Evolutionary conservation across 2,888 invertebrate genomes (phyloP).

Genomic region (Siphlonurus alternatus): DNA sequence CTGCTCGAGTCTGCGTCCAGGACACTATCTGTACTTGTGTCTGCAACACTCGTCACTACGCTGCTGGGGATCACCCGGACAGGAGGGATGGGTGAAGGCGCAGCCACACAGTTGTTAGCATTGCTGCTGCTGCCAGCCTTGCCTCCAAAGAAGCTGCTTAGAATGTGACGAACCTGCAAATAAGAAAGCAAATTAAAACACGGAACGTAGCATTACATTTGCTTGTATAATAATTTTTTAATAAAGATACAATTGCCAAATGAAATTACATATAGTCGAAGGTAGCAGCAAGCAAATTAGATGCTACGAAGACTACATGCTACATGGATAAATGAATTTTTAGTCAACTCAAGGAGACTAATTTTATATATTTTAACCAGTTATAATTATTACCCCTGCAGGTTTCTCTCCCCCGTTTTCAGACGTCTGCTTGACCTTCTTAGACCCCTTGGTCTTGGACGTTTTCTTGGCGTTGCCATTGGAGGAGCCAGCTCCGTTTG

Average conservation of each 20-base stretch:
- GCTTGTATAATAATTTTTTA: too few relatives aligned
- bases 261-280: too few relatives aligned
- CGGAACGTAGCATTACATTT: too few relatives aligned
- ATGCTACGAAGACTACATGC: too few relatives aligned
- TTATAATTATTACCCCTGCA: neutral
- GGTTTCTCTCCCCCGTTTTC: neutral
- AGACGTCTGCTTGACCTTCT: neutral
- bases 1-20: conserved; percentile 52
- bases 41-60: neutral
- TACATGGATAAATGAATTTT: too few relatives aligned
- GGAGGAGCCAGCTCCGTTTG: too few relatives aligned
- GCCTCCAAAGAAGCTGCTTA: neutral
- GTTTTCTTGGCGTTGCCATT: neutral
- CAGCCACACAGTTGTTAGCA: neutral
- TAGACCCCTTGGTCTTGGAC: neutral
- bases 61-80: neutral
- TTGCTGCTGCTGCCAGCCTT: neutral
- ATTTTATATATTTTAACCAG: too few relatives aligned
- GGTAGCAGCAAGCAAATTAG: too few relatives aligned
- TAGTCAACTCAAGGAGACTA: too few relatives aligned
- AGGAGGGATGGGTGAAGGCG: neutral
- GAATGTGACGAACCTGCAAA: neutral
- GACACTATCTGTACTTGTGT: conserved; percentile 20
- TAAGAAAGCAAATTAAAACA: too few relatives aligned
- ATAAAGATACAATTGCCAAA: too few relatives aligned